These are phyloP conservation scores for Neuroterus valhalla DNA, from an alignment of 1,140 invertebrate genomes.

Conservation along the genomic window DNA sequence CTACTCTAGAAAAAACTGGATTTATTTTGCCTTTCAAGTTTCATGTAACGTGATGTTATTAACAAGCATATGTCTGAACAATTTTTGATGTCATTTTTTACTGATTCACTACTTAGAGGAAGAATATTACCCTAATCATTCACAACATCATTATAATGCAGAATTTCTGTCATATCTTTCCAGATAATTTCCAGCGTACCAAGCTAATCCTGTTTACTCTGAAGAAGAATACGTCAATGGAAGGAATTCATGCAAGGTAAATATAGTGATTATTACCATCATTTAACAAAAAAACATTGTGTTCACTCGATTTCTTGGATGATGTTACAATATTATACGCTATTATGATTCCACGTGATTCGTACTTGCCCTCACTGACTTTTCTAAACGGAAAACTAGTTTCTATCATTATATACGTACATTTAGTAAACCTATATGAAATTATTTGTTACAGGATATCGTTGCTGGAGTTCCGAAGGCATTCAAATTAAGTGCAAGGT, in stretches of 20 bases:
- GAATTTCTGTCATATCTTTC: neutral
- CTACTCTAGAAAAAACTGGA: too few species aligned
- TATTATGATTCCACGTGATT: slow-evolving; percentile 14
- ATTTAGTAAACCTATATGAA: neutral
- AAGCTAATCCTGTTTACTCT: neutral
- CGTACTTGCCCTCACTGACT: slow-evolving; percentile 26
- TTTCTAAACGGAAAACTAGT: too few species aligned
- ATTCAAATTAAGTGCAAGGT: neutral
- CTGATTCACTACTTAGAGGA: neutral
- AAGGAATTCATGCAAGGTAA: neutral
- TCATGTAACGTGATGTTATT: slow-evolving; percentile 14
- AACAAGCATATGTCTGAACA: slow-evolving; percentile 27
- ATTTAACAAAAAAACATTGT: neutral
- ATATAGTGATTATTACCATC: neutral
- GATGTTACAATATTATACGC: slow-evolving; percentile 27
- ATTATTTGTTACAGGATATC: neutral
- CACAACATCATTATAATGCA: neutral
- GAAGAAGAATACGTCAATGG: neutral
- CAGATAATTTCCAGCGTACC: too few species aligned
- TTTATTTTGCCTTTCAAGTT: too few species aligned
- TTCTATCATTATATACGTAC: neutral
- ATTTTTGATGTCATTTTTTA: slow-evolving; percentile 25
- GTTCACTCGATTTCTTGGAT: neutral
- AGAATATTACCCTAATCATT: neutral
- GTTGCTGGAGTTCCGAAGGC: too few species aligned